Conservation (phyloP, 2,888 invertebrate genomes). For the Latheticus oryzae region DNA sequence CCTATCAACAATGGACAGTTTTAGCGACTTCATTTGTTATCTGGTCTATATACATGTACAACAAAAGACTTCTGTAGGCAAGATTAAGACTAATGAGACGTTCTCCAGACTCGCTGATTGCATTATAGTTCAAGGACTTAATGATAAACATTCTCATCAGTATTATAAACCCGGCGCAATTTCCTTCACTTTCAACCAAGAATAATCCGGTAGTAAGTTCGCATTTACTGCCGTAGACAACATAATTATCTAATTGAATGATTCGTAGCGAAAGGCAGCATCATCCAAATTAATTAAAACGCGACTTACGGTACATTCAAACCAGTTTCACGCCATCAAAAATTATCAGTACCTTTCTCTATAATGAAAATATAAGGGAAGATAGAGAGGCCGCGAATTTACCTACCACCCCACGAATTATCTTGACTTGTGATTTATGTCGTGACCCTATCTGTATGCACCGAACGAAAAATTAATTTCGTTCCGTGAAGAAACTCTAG, state of each 20-base stretch:
- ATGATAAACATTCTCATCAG: slow-evolving; percentile 41
- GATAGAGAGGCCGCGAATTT: slow-evolving; percentile 9
- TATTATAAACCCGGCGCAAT: slow-evolving; percentile 36
- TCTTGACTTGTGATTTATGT: slow-evolving; percentile 26
- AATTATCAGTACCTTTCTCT: too few relatives aligned
- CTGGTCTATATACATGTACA: slow-evolving; percentile 32
- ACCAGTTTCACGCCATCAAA: too few relatives aligned
- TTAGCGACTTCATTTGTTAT: slow-evolving; percentile 40
- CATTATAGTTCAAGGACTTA: slow-evolving; percentile 43
- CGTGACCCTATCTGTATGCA: slow-evolving; percentile 29
- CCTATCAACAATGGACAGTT: slow-evolving; percentile 44
- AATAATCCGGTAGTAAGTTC: slow-evolving; percentile 35
- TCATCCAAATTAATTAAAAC: slow-evolving; percentile 24
- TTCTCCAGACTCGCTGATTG: slow-evolving; percentile 36
- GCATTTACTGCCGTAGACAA: slow-evolving; percentile 23
- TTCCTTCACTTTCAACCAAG: slow-evolving; percentile 38
- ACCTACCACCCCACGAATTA: slow-evolving; percentile 14
- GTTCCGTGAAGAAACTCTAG: slow-evolving; percentile 28
- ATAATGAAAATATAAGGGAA: slow-evolving; percentile 10
- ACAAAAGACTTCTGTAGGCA: slow-evolving; percentile 39
- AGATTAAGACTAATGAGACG: slow-evolving; percentile 43
- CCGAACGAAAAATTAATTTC: slow-evolving; percentile 36
- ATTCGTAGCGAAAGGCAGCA: slow-evolving; percentile 17
- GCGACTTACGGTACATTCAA: neutral
- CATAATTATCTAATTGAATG: slow-evolving; percentile 37